Conservation (phyloP, 2,113 vertebrate genomes). For the Amblyornis subalaris region DNA sequence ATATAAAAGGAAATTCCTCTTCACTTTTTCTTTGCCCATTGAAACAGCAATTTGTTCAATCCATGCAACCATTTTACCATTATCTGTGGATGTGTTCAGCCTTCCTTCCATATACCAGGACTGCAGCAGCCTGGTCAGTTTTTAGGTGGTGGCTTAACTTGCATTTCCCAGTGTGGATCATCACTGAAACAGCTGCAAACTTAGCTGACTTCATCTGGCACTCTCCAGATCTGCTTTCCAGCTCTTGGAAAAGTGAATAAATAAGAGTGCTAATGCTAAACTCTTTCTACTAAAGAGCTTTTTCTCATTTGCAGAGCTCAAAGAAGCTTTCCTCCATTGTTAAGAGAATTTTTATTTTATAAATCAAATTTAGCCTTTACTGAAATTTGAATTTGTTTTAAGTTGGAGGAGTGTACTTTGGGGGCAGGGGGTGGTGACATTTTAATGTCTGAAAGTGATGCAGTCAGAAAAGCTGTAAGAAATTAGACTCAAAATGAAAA, state of each 20-base stretch:
- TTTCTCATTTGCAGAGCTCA: not conserved
- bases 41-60: not conserved
- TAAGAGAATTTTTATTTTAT: not conserved
- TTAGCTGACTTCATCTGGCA: not conserved
- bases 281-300: not conserved
- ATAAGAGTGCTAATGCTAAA: not conserved
- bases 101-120: not conserved
- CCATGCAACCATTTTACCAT: not conserved
- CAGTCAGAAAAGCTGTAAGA: slow-evolving; percentile 19
- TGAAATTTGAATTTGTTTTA: not conserved
- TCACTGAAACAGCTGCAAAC: not conserved
- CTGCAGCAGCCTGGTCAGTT: not conserved
- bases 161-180: not conserved
- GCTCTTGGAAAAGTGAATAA: not conserved
- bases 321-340: not conserved
- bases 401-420: not conserved
- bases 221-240: not conserved
- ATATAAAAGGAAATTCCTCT: not conserved
- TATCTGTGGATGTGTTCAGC: not conserved
- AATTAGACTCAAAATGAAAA: slow-evolving; percentile 13
- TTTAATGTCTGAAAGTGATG: not conserved
- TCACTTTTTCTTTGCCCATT: not conserved
- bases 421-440: not conserved
- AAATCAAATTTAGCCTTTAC: not conserved
- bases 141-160: not conserved